A percentile compares a stretch with the other conserved stretches of the same genome.
Evolutionary conservation across 1,140 invertebrate species (phyloP).

Genomic region (Bombus ignitus): DNA sequence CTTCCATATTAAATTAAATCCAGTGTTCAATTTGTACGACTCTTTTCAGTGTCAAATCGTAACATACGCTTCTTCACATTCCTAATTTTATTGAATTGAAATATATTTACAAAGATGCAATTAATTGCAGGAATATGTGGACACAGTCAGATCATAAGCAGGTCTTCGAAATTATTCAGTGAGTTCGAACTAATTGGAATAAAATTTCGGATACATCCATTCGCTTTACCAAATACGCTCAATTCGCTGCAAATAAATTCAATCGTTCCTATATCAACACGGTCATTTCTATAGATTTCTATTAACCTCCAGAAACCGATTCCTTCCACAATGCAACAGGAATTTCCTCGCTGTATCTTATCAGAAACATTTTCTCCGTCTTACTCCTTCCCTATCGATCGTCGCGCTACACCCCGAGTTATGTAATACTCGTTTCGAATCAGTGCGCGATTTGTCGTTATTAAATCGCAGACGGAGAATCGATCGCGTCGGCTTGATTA

Average conservation of each 20-base stretch:
- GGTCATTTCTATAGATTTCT: background rate
- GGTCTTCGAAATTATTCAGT: background rate
- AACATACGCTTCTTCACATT: background rate
- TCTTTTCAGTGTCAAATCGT: background rate
- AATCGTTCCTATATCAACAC: background rate
- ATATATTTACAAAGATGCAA: background rate
- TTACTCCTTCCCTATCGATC: background rate
- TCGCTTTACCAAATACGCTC: background rate
- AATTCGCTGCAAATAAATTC: background rate
- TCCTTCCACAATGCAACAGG: background rate
- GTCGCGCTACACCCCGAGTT: background rate
- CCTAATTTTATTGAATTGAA: background rate
- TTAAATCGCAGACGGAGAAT: constrained; percentile 11
- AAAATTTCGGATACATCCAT: background rate
- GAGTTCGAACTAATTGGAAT: background rate
- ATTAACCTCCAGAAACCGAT: background rate
- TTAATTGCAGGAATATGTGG: background rate
- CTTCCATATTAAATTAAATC: too few relatives aligned
- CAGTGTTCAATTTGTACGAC: too few relatives aligned
- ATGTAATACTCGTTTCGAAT: background rate
- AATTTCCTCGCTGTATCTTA: background rate
- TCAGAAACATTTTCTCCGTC: background rate
- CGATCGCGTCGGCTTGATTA: constrained; percentile 14
- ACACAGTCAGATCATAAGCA: background rate
- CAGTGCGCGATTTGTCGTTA: background rate